These are phyloP conservation scores for Heliconius congener DNA, from an alignment of 1,140 invertebrate genomes.

Conservation along the genomic window DNA sequence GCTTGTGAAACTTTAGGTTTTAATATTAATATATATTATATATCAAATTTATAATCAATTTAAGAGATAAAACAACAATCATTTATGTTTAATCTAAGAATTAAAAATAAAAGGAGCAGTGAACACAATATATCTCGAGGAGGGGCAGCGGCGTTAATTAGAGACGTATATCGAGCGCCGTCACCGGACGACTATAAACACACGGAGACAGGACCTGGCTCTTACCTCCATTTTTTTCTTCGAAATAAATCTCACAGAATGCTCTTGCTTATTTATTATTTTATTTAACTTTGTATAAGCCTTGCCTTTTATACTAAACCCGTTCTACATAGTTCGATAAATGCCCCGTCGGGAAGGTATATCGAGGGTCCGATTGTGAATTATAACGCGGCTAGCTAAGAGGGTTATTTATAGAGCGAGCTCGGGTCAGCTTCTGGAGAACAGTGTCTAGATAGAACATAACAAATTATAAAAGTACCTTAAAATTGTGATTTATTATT, in stretches of 20 bases:
- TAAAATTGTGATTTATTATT: slow-evolving; percentile 32
- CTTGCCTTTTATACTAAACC: slow-evolving; percentile 63
- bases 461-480: slow-evolving; percentile 33
- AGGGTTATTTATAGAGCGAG: slow-evolving; percentile 70
- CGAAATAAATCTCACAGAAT: slow-evolving; percentile 79
- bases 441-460: slow-evolving; percentile 45
- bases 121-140: slow-evolving; percentile 60
- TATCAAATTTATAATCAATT: not conserved
- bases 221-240: slow-evolving; percentile 71
- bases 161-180: slow-evolving; percentile 64
- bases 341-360: slow-evolving; percentile 64
- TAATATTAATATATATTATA: not conserved
- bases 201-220: slow-evolving; percentile 68
- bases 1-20: not conserved
- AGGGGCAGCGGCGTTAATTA: slow-evolving; percentile 71
- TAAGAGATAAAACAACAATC: slow-evolving; percentile 31
- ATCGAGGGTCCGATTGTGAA: slow-evolving; percentile 70
- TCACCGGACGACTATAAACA: slow-evolving; percentile 70
- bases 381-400: slow-evolving; percentile 70
- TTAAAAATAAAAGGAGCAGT: slow-evolving; percentile 53
- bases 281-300: slow-evolving; percentile 79
- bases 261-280: slow-evolving; percentile 77
- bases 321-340: slow-evolving; percentile 72
- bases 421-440: slow-evolving; percentile 43
- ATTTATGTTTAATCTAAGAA: slow-evolving; percentile 53